A percentile compares a stretch with the other conserved stretches of the same genome.
Evolutionary conservation across 2,797 vertebrate genomes (phyloP).

Genomic region (Alauda arvensis): DNA sequence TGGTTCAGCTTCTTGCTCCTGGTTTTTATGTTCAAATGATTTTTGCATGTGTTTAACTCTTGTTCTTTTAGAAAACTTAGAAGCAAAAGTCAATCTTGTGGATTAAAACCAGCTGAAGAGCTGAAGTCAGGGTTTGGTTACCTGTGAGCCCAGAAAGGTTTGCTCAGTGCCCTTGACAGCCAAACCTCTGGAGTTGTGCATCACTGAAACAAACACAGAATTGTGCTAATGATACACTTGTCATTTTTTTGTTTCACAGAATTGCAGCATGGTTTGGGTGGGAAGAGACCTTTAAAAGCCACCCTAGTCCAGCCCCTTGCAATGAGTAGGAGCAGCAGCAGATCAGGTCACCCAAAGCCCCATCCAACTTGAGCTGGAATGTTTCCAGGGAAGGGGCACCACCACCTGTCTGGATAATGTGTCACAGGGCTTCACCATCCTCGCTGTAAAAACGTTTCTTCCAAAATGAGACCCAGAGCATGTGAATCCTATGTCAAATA

Average conservation of each 20-base stretch:
- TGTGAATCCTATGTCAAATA: background rate
- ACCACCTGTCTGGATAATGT: background rate
- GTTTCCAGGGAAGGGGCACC: background rate
- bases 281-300: background rate
- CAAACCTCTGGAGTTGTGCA: background rate
- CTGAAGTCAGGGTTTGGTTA: background rate
- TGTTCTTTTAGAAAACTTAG: background rate
- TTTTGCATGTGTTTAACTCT: background rate
- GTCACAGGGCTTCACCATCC: background rate
- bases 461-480: background rate
- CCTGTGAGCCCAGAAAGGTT: background rate
- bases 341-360: background rate
- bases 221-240: background rate
- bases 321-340: background rate
- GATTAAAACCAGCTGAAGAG: background rate
- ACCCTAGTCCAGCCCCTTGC: background rate
- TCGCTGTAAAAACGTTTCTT: background rate
- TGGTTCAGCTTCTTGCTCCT: background rate
- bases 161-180: background rate
- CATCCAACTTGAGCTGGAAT: fast-evolving
- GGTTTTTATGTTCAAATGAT: background rate
- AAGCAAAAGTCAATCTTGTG: background rate
- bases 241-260: background rate
- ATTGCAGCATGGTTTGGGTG: background rate
- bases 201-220: background rate